Conservation (phyloP, 1,140 invertebrate species). For the Monochamus saltuarius region DNA sequence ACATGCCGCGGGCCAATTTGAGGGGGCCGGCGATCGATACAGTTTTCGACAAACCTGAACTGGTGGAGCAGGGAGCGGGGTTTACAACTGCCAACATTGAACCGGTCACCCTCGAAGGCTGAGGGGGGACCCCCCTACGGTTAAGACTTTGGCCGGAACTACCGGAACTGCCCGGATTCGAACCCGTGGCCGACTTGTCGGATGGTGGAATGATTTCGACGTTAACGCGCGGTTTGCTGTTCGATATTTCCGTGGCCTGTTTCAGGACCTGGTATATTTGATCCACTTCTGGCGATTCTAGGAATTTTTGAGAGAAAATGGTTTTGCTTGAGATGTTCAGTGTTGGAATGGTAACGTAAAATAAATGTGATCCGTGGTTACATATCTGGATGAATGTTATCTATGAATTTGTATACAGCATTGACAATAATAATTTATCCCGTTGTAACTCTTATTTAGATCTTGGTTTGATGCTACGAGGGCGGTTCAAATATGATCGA, state of each 20-base stretch:
- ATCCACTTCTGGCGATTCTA: slow-evolving; percentile 59
- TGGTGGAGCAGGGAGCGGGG: slow-evolving; percentile 58
- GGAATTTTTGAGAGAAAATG: slow-evolving; percentile 7
- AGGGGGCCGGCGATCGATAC: not conserved
- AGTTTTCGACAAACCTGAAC: slow-evolving; percentile 55
- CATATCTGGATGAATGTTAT: too few relatives aligned
- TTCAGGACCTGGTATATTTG: slow-evolving; percentile 91
- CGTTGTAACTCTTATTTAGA: too few relatives aligned
- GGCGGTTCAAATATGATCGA: too few relatives aligned
- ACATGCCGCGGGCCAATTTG: not conserved
- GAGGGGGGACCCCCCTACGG: slow-evolving; percentile 29
- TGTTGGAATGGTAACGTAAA: too few relatives aligned
- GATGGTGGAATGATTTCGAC: slow-evolving; percentile 42
- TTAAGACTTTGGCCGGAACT: slow-evolving; percentile 57
- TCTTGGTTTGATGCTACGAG: too few relatives aligned
- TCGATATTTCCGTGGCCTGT: slow-evolving; percentile 82
- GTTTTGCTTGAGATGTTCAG: too few relatives aligned
- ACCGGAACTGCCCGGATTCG: slow-evolving; percentile 54
- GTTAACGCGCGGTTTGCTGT: slow-evolving; percentile 55
- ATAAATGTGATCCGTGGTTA: too few relatives aligned
- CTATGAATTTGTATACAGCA: too few relatives aligned
- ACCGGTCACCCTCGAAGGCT: slow-evolving; percentile 43
- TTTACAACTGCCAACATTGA: slow-evolving; percentile 57
- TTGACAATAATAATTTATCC: too few relatives aligned
- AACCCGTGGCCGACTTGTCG: slow-evolving; percentile 50